Base-by-base conservation (phyloP, 2,797 vertebrate species). In the Bovichtus variegatus region DNA sequence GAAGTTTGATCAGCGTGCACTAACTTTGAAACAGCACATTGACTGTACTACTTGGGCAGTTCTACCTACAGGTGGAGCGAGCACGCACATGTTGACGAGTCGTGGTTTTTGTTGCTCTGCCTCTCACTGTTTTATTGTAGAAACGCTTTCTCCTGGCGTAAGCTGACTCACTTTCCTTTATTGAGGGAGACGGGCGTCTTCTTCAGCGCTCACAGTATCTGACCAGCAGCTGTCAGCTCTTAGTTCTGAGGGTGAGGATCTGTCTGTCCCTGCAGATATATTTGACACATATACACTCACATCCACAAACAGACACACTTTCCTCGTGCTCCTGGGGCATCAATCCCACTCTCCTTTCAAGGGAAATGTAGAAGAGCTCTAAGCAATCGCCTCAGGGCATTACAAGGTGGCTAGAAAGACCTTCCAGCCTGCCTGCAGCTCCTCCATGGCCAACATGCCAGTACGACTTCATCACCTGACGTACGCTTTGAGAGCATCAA, bases 171-270 rank as follows among this genome's bases (percentile, higher is more conserved):
- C 50, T 54, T 47, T 66, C 34, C 73, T 71, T 74, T 53, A 61
- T 43, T 34, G 27, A 67, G 49, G 51, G 50, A 77, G 76, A 74
- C n/a, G 59, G 66, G 84, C 74, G 80, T 87, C 78, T 83, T 82
- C 34, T 34, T 77, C 59, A 74, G 64, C 36, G 29, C 64, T 75
- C 49, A 46, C 55, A 21, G 61, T 76, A 62, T 82, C 76, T 85
- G 82, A 83, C 86, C 83, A 81, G 81, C 81, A 74, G 64, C 83
- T 88, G 88, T 82, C 83, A 83, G 78, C 71, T 71, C 40, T 67
- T 47, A 71, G 67, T 49, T 64, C 41, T 69, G 58, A 81, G 76
- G 68, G 58, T 69, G 72, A 78, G 50, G 73, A 75, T 78, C 65
- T 71, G 74, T 87, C 61, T 73, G 62, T 78, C 75, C 71, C 81